These are phyloP conservation scores for Rhineura floridana DNA, from an alignment of 2,113 vertebrate species.

Conservation along the genomic window DNA sequence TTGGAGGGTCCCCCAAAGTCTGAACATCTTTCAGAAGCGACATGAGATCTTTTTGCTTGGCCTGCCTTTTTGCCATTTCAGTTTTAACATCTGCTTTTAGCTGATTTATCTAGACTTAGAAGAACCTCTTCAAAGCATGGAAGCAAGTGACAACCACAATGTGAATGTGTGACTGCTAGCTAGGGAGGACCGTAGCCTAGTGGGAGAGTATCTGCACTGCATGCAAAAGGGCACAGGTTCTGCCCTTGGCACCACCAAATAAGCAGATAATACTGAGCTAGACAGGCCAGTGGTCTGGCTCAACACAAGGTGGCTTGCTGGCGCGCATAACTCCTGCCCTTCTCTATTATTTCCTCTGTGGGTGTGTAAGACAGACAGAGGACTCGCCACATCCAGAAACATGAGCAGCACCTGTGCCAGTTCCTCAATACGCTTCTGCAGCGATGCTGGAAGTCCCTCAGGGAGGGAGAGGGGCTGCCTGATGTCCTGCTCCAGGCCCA, in stretches of 20 bases:
- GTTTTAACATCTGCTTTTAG: too few species aligned
- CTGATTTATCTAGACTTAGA: too few species aligned
- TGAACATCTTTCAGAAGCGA: too few species aligned
- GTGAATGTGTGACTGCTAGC: background rate
- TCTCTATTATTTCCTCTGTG: background rate
- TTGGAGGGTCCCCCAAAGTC: too few species aligned
- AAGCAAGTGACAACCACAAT: background rate
- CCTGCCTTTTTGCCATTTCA: too few species aligned
- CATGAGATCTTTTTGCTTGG: too few species aligned
- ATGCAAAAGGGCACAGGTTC: background rate
- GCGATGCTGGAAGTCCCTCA: conserved; percentile 80
- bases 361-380: too few species aligned
- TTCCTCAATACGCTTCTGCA: conserved; percentile 84
- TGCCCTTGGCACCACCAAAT: background rate
- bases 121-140: background rate
- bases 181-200: background rate
- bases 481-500: conserved; percentile 71
- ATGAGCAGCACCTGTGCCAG: conserved; percentile 79
- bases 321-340: accelerated
- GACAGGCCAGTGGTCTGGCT: background rate
- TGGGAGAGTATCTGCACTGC: background rate
- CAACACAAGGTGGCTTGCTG: background rate
- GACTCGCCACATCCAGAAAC: background rate
- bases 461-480: conserved; percentile 79
- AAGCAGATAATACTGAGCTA: background rate